Evolutionary conservation across 2,113 vertebrate species (phyloP), one percentile per base, ranked within the genome.

Genomic region (Peromyscus californicus): DNA sequence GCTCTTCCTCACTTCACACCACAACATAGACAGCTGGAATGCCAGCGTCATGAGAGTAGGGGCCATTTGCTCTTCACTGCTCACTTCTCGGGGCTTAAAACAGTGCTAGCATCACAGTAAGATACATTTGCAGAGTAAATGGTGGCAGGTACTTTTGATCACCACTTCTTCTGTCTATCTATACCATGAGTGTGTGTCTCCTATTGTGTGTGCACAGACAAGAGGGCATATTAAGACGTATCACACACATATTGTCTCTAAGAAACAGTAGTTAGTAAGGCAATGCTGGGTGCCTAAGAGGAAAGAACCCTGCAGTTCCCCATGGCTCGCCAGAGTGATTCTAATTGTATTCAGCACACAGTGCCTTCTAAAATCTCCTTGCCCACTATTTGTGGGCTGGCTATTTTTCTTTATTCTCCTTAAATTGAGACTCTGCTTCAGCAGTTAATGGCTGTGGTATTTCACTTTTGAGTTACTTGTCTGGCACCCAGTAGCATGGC

Each of bases 401-500:
- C 59, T 39, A 48, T 95, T 97, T 94, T 89, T 97, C 92, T 94
- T 96, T 94, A 96, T 93, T 96, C 72, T 94, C 82, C 89, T 96
- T 90, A 96, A 91, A 74, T 59, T 83, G 91, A 93, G 92, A 85
- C 90, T 95, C 76, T 74, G 80, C 78, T 90, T 33, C 24, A 79
- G 78, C 39, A 83, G 96, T 89, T 96, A 96, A 70, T 75, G 72
- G 67, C 76, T 61, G 51, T 91, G 92, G 70, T 90, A 89, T 97
- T 96, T 97, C 88, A 95, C 92, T 72, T 94, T 87, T 0, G 15
- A 61, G 94, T 65, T 76, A 61, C 92, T 65, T 72, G 72, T 74
- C 88, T 85, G 94, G 94, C 0, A 1, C 63, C 85, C 85, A 89
- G 84, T 24, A 29, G 65, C 33, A 13, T 94, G 80, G 61, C 3